Conservation (phyloP, 1,140 invertebrate genomes). For the Rhagoletis pomonella region DNA sequence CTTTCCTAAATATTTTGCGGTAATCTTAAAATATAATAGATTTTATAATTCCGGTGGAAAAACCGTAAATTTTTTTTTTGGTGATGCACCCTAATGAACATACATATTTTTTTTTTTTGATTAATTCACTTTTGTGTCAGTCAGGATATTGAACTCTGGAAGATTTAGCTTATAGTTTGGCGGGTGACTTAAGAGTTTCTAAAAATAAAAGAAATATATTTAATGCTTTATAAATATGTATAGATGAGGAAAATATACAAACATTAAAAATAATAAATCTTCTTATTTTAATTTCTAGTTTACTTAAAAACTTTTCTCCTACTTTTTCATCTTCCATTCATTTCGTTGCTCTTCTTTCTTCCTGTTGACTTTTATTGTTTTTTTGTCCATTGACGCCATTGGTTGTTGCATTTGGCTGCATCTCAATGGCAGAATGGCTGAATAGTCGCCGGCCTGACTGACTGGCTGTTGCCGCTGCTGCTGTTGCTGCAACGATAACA, state of each 20-base stretch:
- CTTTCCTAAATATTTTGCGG: too few relatives aligned
- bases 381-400: conserved; percentile 18
- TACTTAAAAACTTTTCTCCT: not conserved
- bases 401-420: not conserved
- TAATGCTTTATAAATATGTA: too few relatives aligned
- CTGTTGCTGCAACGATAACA: conserved; percentile 63
- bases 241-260: not conserved
- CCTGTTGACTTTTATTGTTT: not conserved
- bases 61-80: too few relatives aligned
- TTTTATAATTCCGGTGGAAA: too few relatives aligned
- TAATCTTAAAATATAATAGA: too few relatives aligned
- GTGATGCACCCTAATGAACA: too few relatives aligned
- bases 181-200: too few relatives aligned
- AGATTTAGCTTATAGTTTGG: too few relatives aligned
- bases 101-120: too few relatives aligned
- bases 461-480: conserved; percentile 34
- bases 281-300: not conserved
- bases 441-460: not conserved
- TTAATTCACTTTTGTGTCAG: too few relatives aligned
- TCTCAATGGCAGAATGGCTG: conserved; percentile 20
- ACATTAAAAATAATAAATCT: not conserved
- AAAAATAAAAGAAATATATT: too few relatives aligned
- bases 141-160: too few relatives aligned
- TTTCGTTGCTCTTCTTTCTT: not conserved
- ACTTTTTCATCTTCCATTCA: not conserved